These are phyloP conservation scores for Cremastobaeus sp. DNA, from an alignment of 2,888 invertebrate genomes.

Conservation along the genomic window DNA sequence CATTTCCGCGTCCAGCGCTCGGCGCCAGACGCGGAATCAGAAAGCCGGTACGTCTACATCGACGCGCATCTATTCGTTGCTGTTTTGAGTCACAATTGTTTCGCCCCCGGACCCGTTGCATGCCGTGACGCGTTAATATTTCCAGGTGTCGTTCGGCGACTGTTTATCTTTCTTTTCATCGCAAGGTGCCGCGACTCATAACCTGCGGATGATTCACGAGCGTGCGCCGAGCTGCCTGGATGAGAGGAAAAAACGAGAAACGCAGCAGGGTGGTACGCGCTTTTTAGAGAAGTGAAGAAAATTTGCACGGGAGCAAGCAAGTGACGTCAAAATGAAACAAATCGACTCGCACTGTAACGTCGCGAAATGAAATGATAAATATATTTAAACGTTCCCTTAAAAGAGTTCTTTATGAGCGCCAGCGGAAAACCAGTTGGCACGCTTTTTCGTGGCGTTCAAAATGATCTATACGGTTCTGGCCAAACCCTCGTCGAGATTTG, in stretches of 20 bases:
- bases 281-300: slow-evolving; percentile 9
- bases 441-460: too few relatives aligned
- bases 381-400: slow-evolving; percentile 40
- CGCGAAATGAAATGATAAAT: slow-evolving; percentile 61
- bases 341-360: slow-evolving; percentile 35
- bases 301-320: slow-evolving; percentile 1
- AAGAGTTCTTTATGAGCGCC: slow-evolving; percentile 38
- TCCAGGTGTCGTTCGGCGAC: slow-evolving; percentile 29
- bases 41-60: slow-evolving; percentile 57
- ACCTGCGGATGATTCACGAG: slow-evolving; percentile 57
- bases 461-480: too few relatives aligned
- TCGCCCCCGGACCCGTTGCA: slow-evolving; percentile 35
- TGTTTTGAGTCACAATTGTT: slow-evolving; percentile 48
- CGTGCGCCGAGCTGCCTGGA: neutral
- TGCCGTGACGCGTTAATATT: slow-evolving; percentile 48
- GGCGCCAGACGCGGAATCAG: slow-evolving; percentile 62
- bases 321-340: slow-evolving; percentile 19
- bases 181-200: slow-evolving; percentile 53
- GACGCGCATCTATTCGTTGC: slow-evolving; percentile 54
- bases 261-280: neutral
- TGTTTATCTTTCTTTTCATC: slow-evolving; percentile 54
- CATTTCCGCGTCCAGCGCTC: slow-evolving; percentile 68
- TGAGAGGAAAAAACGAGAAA: slow-evolving; percentile 23
- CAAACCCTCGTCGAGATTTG: too few relatives aligned
- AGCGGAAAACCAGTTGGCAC: slow-evolving; percentile 12